These are phyloP conservation scores for Neotoma lepida DNA, from an alignment of 2,113 vertebrate genomes.

Conservation along the genomic window DNA sequence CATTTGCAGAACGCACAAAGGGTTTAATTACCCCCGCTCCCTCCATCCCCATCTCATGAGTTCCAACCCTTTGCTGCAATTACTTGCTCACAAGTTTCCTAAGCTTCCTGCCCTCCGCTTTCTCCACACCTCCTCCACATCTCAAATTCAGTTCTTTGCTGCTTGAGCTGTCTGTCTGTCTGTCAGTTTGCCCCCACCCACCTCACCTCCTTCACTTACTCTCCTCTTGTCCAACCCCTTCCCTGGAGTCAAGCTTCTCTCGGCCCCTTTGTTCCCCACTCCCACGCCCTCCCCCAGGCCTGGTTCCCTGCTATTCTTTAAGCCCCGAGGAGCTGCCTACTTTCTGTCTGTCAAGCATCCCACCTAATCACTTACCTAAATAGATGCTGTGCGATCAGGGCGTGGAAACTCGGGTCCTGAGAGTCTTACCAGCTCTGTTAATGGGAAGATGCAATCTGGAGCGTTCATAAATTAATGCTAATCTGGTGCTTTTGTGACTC, in stretches of 20 bases:
- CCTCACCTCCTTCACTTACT: not conserved
- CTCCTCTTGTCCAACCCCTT: not conserved
- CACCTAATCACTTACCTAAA: not conserved
- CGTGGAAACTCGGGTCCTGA: not conserved
- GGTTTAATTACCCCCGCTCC: not conserved
- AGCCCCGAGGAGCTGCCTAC: not conserved
- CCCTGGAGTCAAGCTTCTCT: not conserved
- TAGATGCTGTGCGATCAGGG: not conserved
- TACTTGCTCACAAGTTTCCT: not conserved
- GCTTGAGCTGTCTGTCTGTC: not conserved
- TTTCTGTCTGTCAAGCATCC: slow-evolving; percentile 11
- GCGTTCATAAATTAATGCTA: slow-evolving; percentile 36
- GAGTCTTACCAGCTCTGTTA: not conserved
- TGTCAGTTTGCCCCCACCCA: not conserved
- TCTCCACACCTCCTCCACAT: not conserved
- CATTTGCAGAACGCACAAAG: not conserved
- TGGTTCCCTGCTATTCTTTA: not conserved
- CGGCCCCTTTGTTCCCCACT: not conserved
- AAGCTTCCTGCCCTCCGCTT: not conserved
- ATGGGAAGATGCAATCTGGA: slow-evolving; percentile 1
- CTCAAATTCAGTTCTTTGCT: not conserved
- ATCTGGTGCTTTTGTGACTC: slow-evolving; percentile 33
- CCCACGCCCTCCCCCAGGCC: not conserved
- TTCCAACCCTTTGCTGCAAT: not conserved
- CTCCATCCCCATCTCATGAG: fast-evolving